Conservation (phyloP, 2,797 vertebrate genomes). For the Furcifer pardalis region DNA sequence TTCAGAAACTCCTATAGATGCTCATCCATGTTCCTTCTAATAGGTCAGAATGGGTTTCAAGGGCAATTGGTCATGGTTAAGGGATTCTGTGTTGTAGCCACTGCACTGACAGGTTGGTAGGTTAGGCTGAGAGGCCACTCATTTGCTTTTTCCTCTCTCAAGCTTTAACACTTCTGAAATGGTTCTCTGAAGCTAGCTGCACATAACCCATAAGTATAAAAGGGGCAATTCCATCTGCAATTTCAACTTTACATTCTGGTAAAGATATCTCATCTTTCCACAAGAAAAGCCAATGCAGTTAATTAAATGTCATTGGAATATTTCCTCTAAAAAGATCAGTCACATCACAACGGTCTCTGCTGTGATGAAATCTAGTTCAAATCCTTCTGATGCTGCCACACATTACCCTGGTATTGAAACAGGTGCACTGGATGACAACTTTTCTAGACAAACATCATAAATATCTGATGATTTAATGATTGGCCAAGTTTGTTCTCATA, state of each 20-base stretch:
- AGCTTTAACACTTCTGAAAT: slow-evolving; percentile 39
- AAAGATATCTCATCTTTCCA: slow-evolving; percentile 18
- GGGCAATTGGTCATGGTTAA: slow-evolving; percentile 56
- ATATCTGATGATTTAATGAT: background rate
- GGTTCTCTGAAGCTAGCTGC: slow-evolving; percentile 13
- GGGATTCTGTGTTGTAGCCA: slow-evolving; percentile 57
- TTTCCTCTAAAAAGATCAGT: slow-evolving; percentile 32
- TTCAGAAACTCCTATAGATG: slow-evolving; percentile 66
- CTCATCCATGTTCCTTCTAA: slow-evolving; percentile 52
- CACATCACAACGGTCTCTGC: background rate
- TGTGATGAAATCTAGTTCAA: background rate
- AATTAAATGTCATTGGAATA: slow-evolving; percentile 12
- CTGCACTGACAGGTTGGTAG: slow-evolving; percentile 59
- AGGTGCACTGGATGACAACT: background rate
- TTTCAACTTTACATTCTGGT: slow-evolving; percentile 16
- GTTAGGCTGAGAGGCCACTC: slow-evolving; percentile 59
- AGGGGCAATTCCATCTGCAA: background rate
- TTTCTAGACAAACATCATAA: background rate
- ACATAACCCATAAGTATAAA: slow-evolving; percentile 27
- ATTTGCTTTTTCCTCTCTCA: slow-evolving; percentile 57
- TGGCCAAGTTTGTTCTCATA: background rate
- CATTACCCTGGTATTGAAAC: slow-evolving; percentile 26
- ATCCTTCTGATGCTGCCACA: background rate
- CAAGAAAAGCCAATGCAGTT: background rate
- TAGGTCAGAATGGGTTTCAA: slow-evolving; percentile 71